Evolutionary conservation across 2,113 vertebrate species (phyloP).

Genomic region (Silurus meridionalis): DNA sequence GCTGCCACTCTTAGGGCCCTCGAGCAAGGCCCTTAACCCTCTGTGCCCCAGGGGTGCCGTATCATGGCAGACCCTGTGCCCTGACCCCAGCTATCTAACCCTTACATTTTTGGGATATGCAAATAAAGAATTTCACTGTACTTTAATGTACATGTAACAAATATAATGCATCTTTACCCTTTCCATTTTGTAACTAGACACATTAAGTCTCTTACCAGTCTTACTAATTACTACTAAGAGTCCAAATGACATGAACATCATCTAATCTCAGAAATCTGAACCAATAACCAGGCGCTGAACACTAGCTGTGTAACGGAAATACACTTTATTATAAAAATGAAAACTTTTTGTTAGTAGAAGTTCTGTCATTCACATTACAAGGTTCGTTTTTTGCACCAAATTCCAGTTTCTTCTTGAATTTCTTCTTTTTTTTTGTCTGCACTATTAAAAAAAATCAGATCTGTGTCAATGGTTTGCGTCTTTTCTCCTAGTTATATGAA

Average conservation of each 20-base stretch:
- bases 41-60: too few relatives aligned
- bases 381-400: neutral
- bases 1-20: too few relatives aligned
- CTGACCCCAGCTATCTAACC: too few relatives aligned
- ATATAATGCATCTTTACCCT: too few relatives aligned
- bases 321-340: neutral
- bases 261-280: neutral
- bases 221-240: neutral
- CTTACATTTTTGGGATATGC: too few relatives aligned
- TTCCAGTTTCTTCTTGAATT: neutral
- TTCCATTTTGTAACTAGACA: neutral
- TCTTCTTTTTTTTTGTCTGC: neutral
- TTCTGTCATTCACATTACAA: neutral
- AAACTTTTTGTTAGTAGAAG: too few relatives aligned
- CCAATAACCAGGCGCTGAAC: neutral
- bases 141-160: too few relatives aligned
- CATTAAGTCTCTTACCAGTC: neutral
- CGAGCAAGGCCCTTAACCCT: too few relatives aligned
- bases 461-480: neutral
- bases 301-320: neutral
- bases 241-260: neutral
- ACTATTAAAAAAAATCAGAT: neutral
- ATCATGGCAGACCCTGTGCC: too few relatives aligned
- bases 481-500: neutral
- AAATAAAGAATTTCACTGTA: too few relatives aligned